Percentiles rank a stretch among this genome's conserved stretches.
phyloP scores from a whole-genome alignment of 2,888 invertebrate species.

The Plagodis dolabraria region DNA sequence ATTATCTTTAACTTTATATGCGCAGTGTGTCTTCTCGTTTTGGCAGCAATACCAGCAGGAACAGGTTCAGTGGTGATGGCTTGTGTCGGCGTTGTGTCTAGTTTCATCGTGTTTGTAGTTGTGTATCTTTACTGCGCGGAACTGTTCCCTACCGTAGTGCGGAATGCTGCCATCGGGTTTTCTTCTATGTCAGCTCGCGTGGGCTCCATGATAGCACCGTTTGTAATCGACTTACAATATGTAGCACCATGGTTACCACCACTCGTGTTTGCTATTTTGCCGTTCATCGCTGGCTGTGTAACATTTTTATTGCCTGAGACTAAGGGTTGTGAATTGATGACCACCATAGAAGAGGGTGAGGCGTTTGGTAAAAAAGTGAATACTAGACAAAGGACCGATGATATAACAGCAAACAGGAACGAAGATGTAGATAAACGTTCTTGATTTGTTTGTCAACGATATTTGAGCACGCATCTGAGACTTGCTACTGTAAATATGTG shows the following conservation, averaged over 20 bases:
- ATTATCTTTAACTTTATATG: constrained; percentile 87
- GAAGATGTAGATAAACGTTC: no score
- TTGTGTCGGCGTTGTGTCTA: constrained; percentile 90
- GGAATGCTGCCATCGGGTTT: constrained; percentile 94
- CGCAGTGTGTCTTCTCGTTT: constrained; percentile 85
- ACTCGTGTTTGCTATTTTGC: constrained; percentile 88
- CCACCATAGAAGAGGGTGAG: constrained; percentile 93
- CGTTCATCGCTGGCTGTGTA: constrained; percentile 84
- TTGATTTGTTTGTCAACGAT: no score
- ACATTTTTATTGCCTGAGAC: constrained; percentile 90
- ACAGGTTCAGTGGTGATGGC: constrained; percentile 85
- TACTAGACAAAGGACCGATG: not conserved
- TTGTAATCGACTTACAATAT: constrained; percentile 86
- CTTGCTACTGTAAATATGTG: no score
- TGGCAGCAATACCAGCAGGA: constrained; percentile 82
- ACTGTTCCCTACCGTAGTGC: constrained; percentile 94
- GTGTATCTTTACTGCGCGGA: constrained; percentile 95
- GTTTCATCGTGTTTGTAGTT: constrained; percentile 93
- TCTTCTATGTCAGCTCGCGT: constrained; percentile 95
- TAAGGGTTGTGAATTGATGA: constrained; percentile 89
- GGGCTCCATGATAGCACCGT: constrained; percentile 94
- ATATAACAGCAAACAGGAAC: no score
- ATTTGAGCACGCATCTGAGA: no score
- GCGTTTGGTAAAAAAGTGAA: constrained; percentile 66
- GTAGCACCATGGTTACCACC: constrained; percentile 87